Conservation (phyloP, 2,113 vertebrate genomes). For the Upupa epops region DNA sequence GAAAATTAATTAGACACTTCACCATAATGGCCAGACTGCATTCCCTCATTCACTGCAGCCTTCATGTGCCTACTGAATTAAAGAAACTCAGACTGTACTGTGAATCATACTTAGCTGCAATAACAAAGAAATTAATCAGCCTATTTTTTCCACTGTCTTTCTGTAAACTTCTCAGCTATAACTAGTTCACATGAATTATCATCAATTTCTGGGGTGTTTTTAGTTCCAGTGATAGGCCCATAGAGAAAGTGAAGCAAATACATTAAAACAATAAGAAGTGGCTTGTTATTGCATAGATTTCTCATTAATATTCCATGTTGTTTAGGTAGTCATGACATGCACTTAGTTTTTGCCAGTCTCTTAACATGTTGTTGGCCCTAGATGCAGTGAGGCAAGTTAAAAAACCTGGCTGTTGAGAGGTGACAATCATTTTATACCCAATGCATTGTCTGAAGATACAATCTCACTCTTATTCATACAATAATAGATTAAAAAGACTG, state of each 20-base stretch:
- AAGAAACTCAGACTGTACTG: background rate
- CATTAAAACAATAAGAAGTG: background rate
- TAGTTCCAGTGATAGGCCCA: background rate
- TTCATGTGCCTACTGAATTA: background rate
- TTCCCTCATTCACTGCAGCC: background rate
- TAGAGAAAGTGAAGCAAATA: background rate
- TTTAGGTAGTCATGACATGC: background rate
- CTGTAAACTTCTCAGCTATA: background rate
- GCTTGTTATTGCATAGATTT: background rate
- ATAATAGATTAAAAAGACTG: background rate
- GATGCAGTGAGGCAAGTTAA: background rate
- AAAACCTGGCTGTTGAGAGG: background rate
- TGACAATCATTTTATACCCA: background rate
- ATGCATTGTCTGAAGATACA: background rate
- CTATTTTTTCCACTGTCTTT: background rate
- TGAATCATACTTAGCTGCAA: background rate
- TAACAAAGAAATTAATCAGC: background rate
- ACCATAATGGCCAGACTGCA: background rate
- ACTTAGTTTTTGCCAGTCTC: background rate
- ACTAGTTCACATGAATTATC: background rate
- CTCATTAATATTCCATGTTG: background rate
- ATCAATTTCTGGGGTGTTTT: background rate
- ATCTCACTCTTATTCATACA: background rate
- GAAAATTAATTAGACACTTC: conserved; percentile 50
- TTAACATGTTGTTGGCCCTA: background rate